Conservation (phyloP, 2,113 vertebrate genomes). For the Hyperopisus bebe region DNA sequence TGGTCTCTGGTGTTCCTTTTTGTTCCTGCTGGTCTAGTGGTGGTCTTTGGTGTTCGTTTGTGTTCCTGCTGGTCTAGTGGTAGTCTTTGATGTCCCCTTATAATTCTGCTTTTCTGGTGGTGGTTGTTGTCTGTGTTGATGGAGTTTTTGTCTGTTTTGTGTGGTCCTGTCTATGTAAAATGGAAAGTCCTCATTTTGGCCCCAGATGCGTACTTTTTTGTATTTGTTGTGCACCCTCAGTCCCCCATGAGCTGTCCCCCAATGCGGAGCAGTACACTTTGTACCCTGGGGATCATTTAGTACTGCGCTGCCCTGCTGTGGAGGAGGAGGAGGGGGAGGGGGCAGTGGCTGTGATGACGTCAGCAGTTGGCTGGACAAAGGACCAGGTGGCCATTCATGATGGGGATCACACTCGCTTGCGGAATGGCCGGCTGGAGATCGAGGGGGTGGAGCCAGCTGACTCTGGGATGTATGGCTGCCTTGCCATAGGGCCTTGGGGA, state of each 20-base stretch:
- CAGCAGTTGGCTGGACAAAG: constrained; percentile 86
- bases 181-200: not conserved
- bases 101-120: not conserved
- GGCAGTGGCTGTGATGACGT: constrained; percentile 33
- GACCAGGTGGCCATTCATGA: constrained; percentile 70
- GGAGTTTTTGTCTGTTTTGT: not conserved
- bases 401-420: constrained; percentile 80
- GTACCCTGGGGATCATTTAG: constrained; percentile 73
- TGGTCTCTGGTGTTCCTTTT: not conserved
- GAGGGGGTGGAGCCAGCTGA: constrained; percentile 76
- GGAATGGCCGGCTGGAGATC: constrained; percentile 79
- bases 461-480: constrained; percentile 80
- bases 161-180: not conserved
- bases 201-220: not conserved
- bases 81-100: not conserved
- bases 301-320: constrained; percentile 70
- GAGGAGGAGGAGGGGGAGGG: not conserved
- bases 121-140: not conserved
- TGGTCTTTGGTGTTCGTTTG: not conserved
- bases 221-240: constrained; percentile 42
- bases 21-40: not conserved
- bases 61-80: not conserved
- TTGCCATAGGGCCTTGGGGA: constrained; percentile 75
- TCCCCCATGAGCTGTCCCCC: constrained; percentile 59
- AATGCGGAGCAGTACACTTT: constrained; percentile 69